phyloP scores from a whole-genome alignment of 1,140 invertebrate genomes.

The Elymnias hypermnestra region DNA sequence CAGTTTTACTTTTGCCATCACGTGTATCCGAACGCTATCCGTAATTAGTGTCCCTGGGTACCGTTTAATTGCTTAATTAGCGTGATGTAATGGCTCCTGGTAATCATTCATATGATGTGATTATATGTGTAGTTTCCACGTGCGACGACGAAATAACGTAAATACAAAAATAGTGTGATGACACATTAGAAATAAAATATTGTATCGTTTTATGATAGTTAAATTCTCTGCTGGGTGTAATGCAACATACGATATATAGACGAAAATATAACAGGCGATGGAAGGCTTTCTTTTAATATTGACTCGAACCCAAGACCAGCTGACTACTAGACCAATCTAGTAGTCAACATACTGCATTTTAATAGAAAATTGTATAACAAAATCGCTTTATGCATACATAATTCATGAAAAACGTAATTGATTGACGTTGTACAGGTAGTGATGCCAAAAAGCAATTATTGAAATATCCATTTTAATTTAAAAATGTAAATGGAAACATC shows the following conservation, averaged over 20 bases:
- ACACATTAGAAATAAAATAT: no score
- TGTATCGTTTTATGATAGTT: no score
- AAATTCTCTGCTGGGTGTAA: no score
- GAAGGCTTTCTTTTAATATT: no score
- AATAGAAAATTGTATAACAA: neutral
- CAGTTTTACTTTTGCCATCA: neutral
- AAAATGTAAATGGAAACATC: neutral
- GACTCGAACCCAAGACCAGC: no score
- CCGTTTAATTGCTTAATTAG: neutral
- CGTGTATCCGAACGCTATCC: neutral
- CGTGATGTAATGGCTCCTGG: neutral
- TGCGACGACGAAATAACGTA: no score
- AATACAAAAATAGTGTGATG: no score
- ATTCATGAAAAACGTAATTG: neutral
- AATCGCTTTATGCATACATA: neutral
- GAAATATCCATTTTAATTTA: neutral
- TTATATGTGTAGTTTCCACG: no score
- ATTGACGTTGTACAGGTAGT: neutral
- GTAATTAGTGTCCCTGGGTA: neutral
- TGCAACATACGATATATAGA: no score
- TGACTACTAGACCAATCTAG: no score
- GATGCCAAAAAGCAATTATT: conserved; percentile 2
- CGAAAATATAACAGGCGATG: no score
- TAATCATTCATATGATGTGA: neutral
- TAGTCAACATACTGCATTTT: no score